A percentile compares a stretch with the other conserved stretches of the same genome.
Evolutionary conservation across 2,113 vertebrate genomes (phyloP).

Genomic region (Aphyosemion australe): DNA sequence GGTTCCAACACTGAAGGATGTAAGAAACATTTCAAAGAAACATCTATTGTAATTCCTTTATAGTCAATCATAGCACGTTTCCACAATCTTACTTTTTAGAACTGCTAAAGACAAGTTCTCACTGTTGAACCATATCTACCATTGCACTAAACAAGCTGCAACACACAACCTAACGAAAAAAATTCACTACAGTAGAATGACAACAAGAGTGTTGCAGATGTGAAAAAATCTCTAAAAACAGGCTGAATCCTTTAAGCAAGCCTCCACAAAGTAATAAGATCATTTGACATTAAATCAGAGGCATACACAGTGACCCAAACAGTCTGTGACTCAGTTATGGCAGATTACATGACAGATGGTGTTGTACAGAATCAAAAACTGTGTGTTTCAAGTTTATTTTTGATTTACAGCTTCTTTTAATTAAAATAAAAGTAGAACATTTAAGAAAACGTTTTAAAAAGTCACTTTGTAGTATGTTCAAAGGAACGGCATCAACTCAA

Average conservation of each 20-base stretch:
- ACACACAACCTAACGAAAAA: neutral
- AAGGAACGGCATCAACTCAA: constrained; percentile 1
- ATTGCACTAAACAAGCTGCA: neutral
- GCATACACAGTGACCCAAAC: constrained; percentile 39
- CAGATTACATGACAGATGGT: constrained; percentile 29
- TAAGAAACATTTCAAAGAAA: neutral
- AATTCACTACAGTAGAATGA: neutral
- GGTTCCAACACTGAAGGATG: constrained; percentile 5
- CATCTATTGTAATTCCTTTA: neutral
- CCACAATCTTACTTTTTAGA: neutral
- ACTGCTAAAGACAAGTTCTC: neutral
- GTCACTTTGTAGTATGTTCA: constrained; percentile 15
- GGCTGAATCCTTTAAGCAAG: neutral
- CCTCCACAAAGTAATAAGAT: constrained; percentile 16
- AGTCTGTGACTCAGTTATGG: constrained; percentile 49
- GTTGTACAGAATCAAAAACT: neutral
- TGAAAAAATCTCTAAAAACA: neutral
- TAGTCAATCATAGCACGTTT: neutral
- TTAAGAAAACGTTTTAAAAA: constrained; percentile 4
- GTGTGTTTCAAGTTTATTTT: neutral
- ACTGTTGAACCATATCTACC: too few relatives aligned
- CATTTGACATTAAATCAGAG: constrained; percentile 16
- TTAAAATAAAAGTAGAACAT: constrained; percentile 17
- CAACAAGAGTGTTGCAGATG: neutral
- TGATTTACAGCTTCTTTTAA: constrained; percentile 9